Percentiles rank a stretch among this genome's conserved stretches.
These are phyloP conservation scores for Styela clava DNA, from an alignment of 23 tunicate genomes.

Conservation along the genomic window DNA sequence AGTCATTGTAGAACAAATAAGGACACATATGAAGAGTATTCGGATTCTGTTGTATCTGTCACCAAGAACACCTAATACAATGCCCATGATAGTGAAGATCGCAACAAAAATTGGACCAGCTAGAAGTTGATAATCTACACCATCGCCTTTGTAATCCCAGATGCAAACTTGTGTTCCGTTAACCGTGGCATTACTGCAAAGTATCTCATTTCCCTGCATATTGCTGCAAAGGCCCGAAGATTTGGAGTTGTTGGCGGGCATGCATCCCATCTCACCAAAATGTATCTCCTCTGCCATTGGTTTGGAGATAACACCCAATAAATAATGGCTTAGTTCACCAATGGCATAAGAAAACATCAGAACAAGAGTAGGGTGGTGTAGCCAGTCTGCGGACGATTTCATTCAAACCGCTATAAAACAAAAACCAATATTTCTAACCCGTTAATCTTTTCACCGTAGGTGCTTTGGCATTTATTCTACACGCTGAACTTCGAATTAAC, in stretches of 20 bases:
- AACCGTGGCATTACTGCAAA: neutral
- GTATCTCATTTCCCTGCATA: neutral
- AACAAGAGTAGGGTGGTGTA: too few relatives aligned
- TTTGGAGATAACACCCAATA: conserved; percentile 70
- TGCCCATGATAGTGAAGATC: conserved; percentile 76
- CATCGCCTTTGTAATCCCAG: conserved; percentile 81
- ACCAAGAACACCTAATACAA: conserved; percentile 64
- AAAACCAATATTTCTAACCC: too few relatives aligned
- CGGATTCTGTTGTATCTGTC: conserved; percentile 71
- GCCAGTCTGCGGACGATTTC: too few relatives aligned
- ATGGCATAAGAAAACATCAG: conserved; percentile 77
- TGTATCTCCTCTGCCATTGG: conserved; percentile 72
- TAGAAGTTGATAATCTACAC: conserved; percentile 72
- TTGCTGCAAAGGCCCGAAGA: neutral
- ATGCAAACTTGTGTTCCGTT: conserved; percentile 42
- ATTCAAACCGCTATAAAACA: too few relatives aligned
- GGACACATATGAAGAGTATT: conserved; percentile 44
- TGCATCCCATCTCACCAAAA: conserved; percentile 75
- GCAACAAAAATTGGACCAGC: conserved; percentile 93
- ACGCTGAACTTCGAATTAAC: too few relatives aligned
- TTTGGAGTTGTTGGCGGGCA: conserved; percentile 8
- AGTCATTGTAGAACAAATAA: conserved; percentile 54
- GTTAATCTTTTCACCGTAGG: too few relatives aligned
- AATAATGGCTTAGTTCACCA: conserved; percentile 83
- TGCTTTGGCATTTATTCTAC: too few relatives aligned